Conservation (phyloP, 2,888 invertebrate species). For the Temnothorax rugatulus region DNA sequence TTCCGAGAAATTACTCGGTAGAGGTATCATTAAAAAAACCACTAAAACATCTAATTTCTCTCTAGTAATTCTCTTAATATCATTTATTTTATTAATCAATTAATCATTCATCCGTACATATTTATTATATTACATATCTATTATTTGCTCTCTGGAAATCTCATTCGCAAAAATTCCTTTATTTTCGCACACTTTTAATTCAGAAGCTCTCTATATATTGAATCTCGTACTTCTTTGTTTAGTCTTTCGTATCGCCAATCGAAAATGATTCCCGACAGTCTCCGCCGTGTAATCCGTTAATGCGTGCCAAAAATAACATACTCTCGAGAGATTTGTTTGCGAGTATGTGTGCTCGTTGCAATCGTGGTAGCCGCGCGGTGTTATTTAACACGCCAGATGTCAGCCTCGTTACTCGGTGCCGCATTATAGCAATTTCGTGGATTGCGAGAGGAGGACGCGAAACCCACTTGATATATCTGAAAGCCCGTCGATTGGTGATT, state of each 20-base stretch:
- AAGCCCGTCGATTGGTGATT: constrained; percentile 8
- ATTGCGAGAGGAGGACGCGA: neutral
- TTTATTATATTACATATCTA: neutral
- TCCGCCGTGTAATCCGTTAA: neutral
- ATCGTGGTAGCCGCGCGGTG: neutral
- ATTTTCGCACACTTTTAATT: neutral
- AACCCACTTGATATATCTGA: constrained; percentile 21
- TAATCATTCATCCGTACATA: neutral
- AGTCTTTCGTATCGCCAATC: neutral
- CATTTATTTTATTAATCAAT: neutral
- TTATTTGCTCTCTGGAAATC: neutral
- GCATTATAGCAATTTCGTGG: constrained; percentile 31
- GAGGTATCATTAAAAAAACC: neutral
- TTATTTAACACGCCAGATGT: constrained; percentile 49
- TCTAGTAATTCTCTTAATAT: neutral
- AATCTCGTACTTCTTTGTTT: neutral
- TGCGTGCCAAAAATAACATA: constrained; percentile 25
- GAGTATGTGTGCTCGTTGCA: neutral
- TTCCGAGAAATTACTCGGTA: neutral
- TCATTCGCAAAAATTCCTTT: neutral
- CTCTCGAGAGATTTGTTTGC: constrained; percentile 35
- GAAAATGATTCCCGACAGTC: neutral
- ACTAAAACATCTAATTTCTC: neutral
- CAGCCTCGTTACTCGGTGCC: neutral
- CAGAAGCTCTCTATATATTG: neutral